These are phyloP conservation scores for Sturmia bella DNA, from an alignment of 2,888 invertebrate species.

Conservation along the genomic window DNA sequence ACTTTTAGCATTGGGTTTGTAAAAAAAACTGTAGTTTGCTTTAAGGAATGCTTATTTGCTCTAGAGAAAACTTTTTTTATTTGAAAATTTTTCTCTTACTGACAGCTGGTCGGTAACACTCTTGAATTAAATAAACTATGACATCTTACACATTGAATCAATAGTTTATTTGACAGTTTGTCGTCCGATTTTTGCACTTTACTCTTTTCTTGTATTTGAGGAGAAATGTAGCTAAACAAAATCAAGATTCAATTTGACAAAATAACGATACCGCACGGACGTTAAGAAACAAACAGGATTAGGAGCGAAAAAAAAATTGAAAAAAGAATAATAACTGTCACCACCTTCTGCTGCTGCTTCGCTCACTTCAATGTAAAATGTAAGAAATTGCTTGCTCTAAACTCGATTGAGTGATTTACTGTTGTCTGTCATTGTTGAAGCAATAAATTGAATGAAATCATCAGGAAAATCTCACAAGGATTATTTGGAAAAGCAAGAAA, in stretches of 20 bases:
- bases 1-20: no score
- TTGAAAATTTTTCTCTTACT: no score
- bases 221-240: background rate
- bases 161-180: slow-evolving; percentile 62
- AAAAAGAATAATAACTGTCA: slow-evolving; percentile 38
- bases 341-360: slow-evolving; percentile 35
- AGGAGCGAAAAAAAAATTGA: background rate
- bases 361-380: background rate
- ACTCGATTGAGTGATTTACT: slow-evolving; percentile 16
- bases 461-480: slow-evolving; percentile 61
- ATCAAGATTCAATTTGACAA: slow-evolving; percentile 49
- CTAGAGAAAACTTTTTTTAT: no score
- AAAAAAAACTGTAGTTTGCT: background rate
- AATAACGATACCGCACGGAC: slow-evolving; percentile 58
- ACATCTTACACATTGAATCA: slow-evolving; percentile 49
- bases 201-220: no score
- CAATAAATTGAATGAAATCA: slow-evolving; percentile 71
- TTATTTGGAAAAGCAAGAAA: background rate
- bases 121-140: slow-evolving; percentile 49
- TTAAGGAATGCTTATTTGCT: background rate
- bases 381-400: slow-evolving; percentile 40
- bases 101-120: slow-evolving; percentile 16
- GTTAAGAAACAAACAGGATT: background rate
- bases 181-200: background rate
- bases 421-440: slow-evolving; percentile 52